A percentile compares a stretch with the other conserved stretches of the same genome.
Conservation (phyloP, 2,888 invertebrate species). For the Andrena dorsata region DNA sequence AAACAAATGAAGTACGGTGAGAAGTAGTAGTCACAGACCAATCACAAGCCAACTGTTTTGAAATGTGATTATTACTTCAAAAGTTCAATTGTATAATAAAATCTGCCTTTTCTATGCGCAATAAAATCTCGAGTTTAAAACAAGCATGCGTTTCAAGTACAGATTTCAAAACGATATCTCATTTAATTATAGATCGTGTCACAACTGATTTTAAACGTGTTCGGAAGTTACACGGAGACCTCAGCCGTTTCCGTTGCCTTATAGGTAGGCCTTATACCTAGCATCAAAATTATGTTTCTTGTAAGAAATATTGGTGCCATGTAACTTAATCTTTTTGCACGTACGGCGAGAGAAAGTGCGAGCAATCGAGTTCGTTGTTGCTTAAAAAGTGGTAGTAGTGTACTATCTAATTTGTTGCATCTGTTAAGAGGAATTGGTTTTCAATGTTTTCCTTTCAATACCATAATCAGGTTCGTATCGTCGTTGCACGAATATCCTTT, state of each 20-base stretch:
- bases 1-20: slow-evolving; percentile 43
- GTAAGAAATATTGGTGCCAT: slow-evolving; percentile 34
- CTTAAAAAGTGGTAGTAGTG: slow-evolving; percentile 18
- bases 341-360: slow-evolving; percentile 4
- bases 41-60: slow-evolving; percentile 27
- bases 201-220: slow-evolving; percentile 47
- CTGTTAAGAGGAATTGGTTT: slow-evolving; percentile 16
- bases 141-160: slow-evolving; percentile 11
- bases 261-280: slow-evolving; percentile 4
- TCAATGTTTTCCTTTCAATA: slow-evolving; percentile 82
- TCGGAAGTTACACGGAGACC: slow-evolving; percentile 47
- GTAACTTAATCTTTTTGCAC: slow-evolving; percentile 40
- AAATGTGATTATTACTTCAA: slow-evolving; percentile 21
- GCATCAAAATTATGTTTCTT: slow-evolving; percentile 44
- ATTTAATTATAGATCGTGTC: not conserved
- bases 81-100: slow-evolving; percentile 17
- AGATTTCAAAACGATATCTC: slow-evolving; percentile 4
- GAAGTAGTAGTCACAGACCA: slow-evolving; percentile 16
- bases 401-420: slow-evolving; percentile 16
- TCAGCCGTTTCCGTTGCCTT: slow-evolving; percentile 57
- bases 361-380: slow-evolving; percentile 10
- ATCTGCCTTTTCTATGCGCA: slow-evolving; percentile 10
- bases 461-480: slow-evolving; percentile 80
- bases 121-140: slow-evolving; percentile 30
- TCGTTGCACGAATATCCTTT: not conserved